Conservation (phyloP, 2,797 vertebrate genomes). For the Lateolabrax maculatus region DNA sequence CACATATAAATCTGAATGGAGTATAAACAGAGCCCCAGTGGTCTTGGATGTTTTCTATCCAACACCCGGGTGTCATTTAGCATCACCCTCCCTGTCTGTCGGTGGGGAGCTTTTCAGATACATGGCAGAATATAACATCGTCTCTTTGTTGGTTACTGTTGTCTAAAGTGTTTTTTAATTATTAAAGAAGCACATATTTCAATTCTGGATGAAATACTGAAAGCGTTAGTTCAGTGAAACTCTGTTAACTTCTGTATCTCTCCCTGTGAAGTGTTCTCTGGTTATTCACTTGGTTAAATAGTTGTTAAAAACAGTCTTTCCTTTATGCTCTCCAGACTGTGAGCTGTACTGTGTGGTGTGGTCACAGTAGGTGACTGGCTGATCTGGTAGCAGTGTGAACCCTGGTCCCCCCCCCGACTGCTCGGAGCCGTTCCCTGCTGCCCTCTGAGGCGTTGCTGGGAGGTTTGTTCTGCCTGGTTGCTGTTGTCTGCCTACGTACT, state of each 20-base stretch:
- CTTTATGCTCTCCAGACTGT: constrained; percentile 2
- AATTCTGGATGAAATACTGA: not conserved
- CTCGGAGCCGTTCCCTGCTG: constrained; percentile 31
- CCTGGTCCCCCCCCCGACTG: constrained; percentile 20
- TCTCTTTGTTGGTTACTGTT: not conserved
- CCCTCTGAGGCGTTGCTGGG: constrained; percentile 65
- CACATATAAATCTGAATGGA: not conserved
- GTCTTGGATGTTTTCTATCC: not conserved
- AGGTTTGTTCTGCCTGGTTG: constrained; percentile 75
- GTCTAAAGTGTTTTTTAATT: not conserved
- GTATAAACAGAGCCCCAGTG: not conserved
- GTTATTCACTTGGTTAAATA: constrained; percentile 1
- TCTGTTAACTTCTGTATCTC: not conserved
- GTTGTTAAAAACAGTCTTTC: constrained; percentile 3
- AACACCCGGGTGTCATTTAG: not conserved
- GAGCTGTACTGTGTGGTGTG: constrained; percentile 8
- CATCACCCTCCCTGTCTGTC: not conserved
- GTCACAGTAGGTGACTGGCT: constrained; percentile 45
- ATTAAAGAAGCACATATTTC: not conserved
- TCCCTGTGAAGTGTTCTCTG: not conserved
- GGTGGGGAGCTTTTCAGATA: not conserved
- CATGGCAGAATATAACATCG: not conserved
- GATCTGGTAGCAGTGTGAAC: constrained; percentile 51
- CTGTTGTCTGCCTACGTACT: constrained; percentile 56
- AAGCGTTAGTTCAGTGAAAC: not conserved